Evolutionary conservation across 37 sponge, comb jelly and placozoan genomes (phyloP).

Genomic region (Beroe forskalii): DNA sequence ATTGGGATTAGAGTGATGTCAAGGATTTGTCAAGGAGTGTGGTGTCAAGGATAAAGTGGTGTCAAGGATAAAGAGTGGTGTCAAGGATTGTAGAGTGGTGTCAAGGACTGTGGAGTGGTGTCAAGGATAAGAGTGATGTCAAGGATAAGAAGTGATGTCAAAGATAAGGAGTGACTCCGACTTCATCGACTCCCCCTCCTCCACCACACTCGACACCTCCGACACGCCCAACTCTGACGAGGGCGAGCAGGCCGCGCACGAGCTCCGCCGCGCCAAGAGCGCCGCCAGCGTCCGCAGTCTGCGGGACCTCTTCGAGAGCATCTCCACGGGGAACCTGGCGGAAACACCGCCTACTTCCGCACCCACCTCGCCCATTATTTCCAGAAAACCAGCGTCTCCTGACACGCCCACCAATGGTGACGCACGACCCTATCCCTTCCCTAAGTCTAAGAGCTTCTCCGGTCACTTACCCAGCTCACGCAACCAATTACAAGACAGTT

Average conservation of each 20-base stretch:
- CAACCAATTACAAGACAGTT: background rate
- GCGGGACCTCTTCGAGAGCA: conserved; percentile 44
- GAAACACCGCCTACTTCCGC: background rate
- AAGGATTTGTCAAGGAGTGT: too few relatives aligned
- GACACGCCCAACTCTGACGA: background rate
- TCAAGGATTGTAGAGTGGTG: too few relatives aligned
- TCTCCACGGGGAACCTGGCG: conserved; percentile 30
- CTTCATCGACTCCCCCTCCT: too few relatives aligned
- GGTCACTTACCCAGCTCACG: background rate
- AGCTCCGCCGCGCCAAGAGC: conserved; percentile 47
- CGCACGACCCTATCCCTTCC: background rate
- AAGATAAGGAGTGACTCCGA: too few relatives aligned
- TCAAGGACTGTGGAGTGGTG: too few relatives aligned
- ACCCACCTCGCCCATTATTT: background rate
- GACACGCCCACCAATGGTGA: too few relatives aligned
- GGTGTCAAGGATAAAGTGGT: too few relatives aligned
- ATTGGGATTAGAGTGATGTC: too few relatives aligned
- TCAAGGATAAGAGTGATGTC: too few relatives aligned
- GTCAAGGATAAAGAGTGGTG: too few relatives aligned
- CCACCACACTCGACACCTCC: background rate
- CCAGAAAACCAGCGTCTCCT: background rate
- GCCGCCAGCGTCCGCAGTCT: background rate
- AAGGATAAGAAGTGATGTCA: too few relatives aligned
- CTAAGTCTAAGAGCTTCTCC: conserved; percentile 33
- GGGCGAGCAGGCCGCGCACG: background rate